Base-by-base conservation (phyloP, 64 coral and sea anemone genomes). In the Montipora capricornis region DNA sequence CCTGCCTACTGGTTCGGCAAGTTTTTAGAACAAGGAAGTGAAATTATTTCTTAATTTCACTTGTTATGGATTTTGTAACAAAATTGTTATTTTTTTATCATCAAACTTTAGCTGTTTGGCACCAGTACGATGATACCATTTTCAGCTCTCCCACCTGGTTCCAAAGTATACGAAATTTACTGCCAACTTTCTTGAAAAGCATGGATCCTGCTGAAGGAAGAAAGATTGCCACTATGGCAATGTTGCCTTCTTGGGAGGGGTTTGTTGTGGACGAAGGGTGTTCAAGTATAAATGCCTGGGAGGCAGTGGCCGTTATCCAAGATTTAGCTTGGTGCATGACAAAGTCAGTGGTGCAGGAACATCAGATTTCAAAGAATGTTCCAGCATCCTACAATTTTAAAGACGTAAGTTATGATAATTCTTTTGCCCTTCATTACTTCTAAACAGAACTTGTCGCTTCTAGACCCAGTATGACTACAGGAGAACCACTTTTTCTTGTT, bases 101-200 rank as follows among this genome's bases (percentile, higher is more conserved):
- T 79, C 7, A 10, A 45, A 20, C 9, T 76, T 5, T 49, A 91
- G 89, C 6, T 46, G 73, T 58, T 2, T 91, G 89, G 89, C 6
- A 91, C 5, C 89, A 91, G 66, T 91, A 91, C 15, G 89, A 91
- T 82, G 89, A 79, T 29, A 55, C 79, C 0, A 74, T 91, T 73
- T 91, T 82, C 68, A 68, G 62, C 4, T 19, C 78, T 15, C 78
- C 78, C 15, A 91, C 12, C 49, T 44, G 44, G 10, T 14, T 49
- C 12, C 80, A 92, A 49, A 76, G 16, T 6, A 5, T 92, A 8
- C 80, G 80, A 3, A 92, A 84, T 37, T 14, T 16, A 1, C 6
- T 92, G 29, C 90, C 90, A 15, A 5, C 49, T 44, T 0, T 79
- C 26, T 75, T 74, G 11, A 92, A 84, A 11, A 76, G 69, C 24